A percentile compares a stretch with the other conserved stretches of the same genome.
Conservation (phyloP, 1,140 invertebrate species). For the Papilio helenus region DNA sequence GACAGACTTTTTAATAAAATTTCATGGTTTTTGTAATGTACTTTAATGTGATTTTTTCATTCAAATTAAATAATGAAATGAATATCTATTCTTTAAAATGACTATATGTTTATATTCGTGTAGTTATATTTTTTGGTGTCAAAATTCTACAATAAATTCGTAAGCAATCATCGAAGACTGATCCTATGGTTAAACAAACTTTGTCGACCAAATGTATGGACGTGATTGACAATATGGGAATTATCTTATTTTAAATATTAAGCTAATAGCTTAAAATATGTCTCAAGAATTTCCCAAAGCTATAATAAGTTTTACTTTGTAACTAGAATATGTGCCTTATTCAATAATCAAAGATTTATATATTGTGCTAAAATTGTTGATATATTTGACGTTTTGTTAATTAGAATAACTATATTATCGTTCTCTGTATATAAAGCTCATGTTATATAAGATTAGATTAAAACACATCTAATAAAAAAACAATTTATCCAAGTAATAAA, state of each 20-base stretch:
- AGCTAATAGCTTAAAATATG: conserved; percentile 17
- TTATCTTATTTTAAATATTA: conserved; percentile 25
- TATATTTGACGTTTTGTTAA: conserved; percentile 37
- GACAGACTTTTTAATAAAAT: too few species aligned
- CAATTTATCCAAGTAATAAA: neutral
- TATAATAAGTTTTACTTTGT: conserved; percentile 12
- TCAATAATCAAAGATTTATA: conserved; percentile 38
- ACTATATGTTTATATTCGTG: neutral
- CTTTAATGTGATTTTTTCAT: too few species aligned
- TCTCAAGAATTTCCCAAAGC: conserved; percentile 39
- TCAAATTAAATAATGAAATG: too few species aligned
- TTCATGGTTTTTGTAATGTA: too few species aligned
- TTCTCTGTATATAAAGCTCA: conserved; percentile 36
- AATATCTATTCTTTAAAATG: too few species aligned
- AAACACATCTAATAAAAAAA: neutral
- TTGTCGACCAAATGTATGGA: conserved; percentile 13
- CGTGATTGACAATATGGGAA: conserved; percentile 37
- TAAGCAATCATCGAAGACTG: conserved; percentile 28
- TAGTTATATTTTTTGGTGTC: neutral
- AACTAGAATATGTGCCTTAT: conserved; percentile 37
- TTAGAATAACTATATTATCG: conserved; percentile 34
- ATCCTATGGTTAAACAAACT: conserved; percentile 27
- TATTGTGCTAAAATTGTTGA: conserved; percentile 35
- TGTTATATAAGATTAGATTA: conserved; percentile 17
- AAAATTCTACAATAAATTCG: conserved; percentile 5